phyloP scores from a whole-genome alignment of 37 sponge, comb jelly and placozoan genomes.

The Oscarella lobularis region DNA sequence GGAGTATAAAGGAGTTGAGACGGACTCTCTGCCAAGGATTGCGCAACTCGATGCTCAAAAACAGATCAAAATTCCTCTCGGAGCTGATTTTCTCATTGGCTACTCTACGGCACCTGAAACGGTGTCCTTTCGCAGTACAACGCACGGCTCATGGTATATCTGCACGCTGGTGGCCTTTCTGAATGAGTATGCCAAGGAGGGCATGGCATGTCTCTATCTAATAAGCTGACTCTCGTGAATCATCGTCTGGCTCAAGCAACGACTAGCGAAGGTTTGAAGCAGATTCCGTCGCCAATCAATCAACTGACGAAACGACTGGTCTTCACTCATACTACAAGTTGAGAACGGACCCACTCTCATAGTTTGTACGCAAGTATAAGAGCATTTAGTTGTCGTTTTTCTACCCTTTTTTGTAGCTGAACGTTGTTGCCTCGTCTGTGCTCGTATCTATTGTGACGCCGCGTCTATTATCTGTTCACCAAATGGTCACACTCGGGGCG shows the following conservation, averaged over 20 bases:
- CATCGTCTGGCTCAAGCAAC: constrained; percentile 42
- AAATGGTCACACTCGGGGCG: too few species aligned
- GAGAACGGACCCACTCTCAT: too few species aligned
- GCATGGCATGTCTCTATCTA: constrained; percentile 24
- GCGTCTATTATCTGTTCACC: too few species aligned
- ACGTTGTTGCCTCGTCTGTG: too few species aligned
- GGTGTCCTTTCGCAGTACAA: constrained; percentile 54
- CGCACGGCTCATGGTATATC: constrained; percentile 79
- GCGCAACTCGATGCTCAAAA: constrained; percentile 7
- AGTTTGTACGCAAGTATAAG: too few species aligned
- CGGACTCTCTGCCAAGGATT: constrained; percentile 7
- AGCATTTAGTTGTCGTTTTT: too few species aligned
- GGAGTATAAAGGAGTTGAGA: constrained; percentile 27
- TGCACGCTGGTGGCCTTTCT: constrained; percentile 53
- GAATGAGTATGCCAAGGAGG: constrained; percentile 19
- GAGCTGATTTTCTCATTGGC: constrained; percentile 67
- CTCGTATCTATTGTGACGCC: too few species aligned
- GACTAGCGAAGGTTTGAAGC: constrained; percentile 68
- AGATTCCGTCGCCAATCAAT: constrained; percentile 61
- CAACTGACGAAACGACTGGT: constrained; percentile 37
- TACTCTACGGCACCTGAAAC: constrained; percentile 64
- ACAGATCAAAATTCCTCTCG: constrained; percentile 40
- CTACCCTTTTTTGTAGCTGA: too few species aligned
- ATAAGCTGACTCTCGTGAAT: constrained; percentile 70
- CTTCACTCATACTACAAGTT: background rate